Evolutionary conservation across 2,888 invertebrate genomes (phyloP).

Genomic region (Lithophane socia): DNA sequence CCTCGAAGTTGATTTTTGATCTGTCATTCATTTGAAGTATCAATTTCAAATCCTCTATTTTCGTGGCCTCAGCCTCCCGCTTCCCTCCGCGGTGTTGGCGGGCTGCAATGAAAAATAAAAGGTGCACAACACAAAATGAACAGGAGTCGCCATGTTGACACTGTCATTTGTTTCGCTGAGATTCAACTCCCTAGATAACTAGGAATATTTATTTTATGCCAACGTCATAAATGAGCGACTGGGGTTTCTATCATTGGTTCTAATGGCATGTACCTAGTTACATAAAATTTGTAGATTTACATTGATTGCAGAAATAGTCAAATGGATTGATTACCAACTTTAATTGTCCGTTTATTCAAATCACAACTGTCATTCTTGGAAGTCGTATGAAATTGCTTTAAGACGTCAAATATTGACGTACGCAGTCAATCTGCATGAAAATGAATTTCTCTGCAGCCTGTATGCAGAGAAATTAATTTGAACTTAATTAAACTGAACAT

Average conservation of each 20-base stretch:
- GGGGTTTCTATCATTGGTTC: slow-evolving; percentile 14
- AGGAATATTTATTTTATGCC: slow-evolving; percentile 65
- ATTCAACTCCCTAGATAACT: slow-evolving; percentile 62
- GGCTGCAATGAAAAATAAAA: slow-evolving; percentile 81
- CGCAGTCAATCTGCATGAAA: neutral
- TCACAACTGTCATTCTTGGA: neutral
- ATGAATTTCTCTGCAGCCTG: neutral
- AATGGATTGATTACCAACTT: neutral
- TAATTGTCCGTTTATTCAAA: neutral
- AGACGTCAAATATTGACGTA: neutral
- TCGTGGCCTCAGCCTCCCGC: slow-evolving; percentile 61
- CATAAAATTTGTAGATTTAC: neutral
- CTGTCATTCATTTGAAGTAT: neutral
- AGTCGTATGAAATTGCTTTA: neutral
- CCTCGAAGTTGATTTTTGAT: no score
- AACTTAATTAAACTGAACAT: no score
- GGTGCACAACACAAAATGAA: slow-evolving; percentile 79
- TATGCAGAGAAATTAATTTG: no score
- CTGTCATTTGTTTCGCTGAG: slow-evolving; percentile 75
- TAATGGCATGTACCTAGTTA: neutral
- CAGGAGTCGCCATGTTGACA: slow-evolving; percentile 77
- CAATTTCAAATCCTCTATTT: slow-evolving; percentile 41
- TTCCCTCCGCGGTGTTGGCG: slow-evolving; percentile 66
- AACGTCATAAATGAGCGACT: slow-evolving; percentile 55
- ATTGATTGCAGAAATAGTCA: neutral